A percentile compares a stretch with the other conserved stretches of the same genome.
Evolutionary conservation across 2,113 vertebrate species (phyloP).

Genomic region (Mionectes macconnelli): DNA sequence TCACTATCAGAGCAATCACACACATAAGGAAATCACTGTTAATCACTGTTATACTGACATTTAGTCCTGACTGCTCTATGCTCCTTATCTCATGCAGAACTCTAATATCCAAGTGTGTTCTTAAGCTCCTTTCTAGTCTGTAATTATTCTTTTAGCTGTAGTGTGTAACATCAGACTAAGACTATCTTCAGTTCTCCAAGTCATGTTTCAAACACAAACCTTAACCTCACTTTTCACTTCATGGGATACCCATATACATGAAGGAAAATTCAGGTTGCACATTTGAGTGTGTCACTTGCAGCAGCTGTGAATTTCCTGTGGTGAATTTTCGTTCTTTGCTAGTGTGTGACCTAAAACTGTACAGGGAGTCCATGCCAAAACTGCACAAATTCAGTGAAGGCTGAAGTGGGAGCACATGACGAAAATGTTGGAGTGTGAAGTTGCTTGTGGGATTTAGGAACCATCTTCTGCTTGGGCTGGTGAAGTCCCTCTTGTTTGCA

Average conservation of each 20-base stretch:
- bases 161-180: neutral
- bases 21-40: neutral
- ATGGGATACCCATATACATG: neutral
- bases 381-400: neutral
- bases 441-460: neutral
- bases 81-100: slow-evolving; percentile 3
- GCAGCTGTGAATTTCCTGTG: neutral
- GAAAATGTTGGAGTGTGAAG: neutral
- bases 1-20: neutral
- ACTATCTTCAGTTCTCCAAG: neutral
- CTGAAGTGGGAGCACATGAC: neutral
- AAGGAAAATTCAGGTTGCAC: neutral
- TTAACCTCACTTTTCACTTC: neutral
- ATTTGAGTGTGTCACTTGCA: neutral
- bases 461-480: neutral
- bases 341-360: neutral
- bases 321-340: neutral
- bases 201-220: neutral
- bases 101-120: slow-evolving; percentile 9
- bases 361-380: neutral
- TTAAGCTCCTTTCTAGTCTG: neutral
- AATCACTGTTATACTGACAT: slow-evolving; percentile 4
- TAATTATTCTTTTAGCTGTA: slow-evolving; percentile 4
- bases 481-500: neutral
- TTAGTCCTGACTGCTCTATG: slow-evolving; percentile 28